Evolutionary conservation across 2,888 invertebrate species (phyloP).

Genomic region (Ctena decussata): DNA sequence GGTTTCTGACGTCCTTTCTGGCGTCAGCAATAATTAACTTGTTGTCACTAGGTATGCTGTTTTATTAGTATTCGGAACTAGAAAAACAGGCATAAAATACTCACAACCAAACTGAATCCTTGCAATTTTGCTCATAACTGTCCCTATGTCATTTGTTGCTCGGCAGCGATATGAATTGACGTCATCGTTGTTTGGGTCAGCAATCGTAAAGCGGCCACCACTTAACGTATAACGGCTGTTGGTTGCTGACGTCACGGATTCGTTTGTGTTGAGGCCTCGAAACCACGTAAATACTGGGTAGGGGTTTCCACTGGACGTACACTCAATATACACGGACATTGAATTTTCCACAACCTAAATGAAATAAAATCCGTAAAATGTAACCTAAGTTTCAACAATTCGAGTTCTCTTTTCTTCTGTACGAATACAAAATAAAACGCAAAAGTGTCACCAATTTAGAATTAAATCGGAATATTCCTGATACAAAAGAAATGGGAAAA

Average conservation of each 20-base stretch:
- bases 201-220: neutral
- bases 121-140: constrained; percentile 95
- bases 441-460: too few species aligned
- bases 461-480: too few species aligned
- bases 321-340: constrained; percentile 39
- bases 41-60: too few species aligned
- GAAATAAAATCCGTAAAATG: too few species aligned
- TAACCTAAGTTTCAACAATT: too few species aligned
- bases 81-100: too few species aligned
- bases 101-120: constrained; percentile 93
- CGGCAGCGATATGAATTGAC: constrained; percentile 96
- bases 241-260: neutral
- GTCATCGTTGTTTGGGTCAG: constrained; percentile 87
- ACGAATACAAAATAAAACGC: too few species aligned
- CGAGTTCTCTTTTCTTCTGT: too few species aligned
- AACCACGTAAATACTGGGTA: constrained; percentile 49
- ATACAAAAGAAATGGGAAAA: too few species aligned
- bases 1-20: too few species aligned
- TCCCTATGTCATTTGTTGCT: constrained; percentile 95
- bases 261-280: neutral
- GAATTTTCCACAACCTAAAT: constrained; percentile 46
- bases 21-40: too few species aligned
- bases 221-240: constrained; percentile 16
- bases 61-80: too few species aligned
- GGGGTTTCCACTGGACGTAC: constrained; percentile 37